Percentiles rank a stretch among this genome's conserved stretches.
phyloP scores from a whole-genome alignment of 1,140 invertebrate species.

The Venturia canescens region DNA sequence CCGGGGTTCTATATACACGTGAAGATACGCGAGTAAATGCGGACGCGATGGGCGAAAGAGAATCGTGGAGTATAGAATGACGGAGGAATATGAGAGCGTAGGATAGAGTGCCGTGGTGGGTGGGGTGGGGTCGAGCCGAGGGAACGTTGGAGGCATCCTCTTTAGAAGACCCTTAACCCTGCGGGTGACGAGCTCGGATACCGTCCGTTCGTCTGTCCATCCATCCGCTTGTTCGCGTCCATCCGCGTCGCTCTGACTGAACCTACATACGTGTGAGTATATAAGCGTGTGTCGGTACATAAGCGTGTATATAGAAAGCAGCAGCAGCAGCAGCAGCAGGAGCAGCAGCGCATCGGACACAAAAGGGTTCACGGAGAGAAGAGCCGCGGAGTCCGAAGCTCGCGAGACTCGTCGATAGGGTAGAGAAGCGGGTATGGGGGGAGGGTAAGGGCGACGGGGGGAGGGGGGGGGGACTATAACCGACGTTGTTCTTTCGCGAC shows the following conservation, averaged over 20 bases:
- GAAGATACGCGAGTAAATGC: background rate
- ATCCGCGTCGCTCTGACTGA: background rate
- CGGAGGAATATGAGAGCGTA: constrained; percentile 36
- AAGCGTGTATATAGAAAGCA: constrained; percentile 28
- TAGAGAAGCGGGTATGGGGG: background rate
- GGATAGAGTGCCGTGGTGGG: constrained; percentile 30
- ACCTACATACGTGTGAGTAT: background rate
- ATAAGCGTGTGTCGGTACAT: background rate
- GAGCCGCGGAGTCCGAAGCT: constrained; percentile 32
- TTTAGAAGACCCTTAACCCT: constrained; percentile 74
- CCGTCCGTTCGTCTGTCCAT: constrained; percentile 49
- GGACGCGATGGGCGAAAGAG: constrained; percentile 35
- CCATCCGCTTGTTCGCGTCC: background rate
- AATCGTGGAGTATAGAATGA: constrained; percentile 39
- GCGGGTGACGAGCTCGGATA: constrained; percentile 71
- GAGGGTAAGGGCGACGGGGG: constrained; percentile 37
- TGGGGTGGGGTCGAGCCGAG: constrained; percentile 31
- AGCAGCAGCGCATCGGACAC: constrained; percentile 48
- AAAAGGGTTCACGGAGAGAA: constrained; percentile 55
- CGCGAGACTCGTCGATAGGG: constrained; percentile 26
- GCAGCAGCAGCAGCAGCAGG: constrained; percentile 39
- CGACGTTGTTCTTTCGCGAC: constrained; percentile 29
- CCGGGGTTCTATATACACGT: no score
- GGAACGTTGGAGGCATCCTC: constrained; percentile 59
- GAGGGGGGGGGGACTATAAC: constrained; percentile 12